Evolutionary conservation across 2,888 invertebrate species (phyloP).

Genomic region (Pollenia labialis): DNA sequence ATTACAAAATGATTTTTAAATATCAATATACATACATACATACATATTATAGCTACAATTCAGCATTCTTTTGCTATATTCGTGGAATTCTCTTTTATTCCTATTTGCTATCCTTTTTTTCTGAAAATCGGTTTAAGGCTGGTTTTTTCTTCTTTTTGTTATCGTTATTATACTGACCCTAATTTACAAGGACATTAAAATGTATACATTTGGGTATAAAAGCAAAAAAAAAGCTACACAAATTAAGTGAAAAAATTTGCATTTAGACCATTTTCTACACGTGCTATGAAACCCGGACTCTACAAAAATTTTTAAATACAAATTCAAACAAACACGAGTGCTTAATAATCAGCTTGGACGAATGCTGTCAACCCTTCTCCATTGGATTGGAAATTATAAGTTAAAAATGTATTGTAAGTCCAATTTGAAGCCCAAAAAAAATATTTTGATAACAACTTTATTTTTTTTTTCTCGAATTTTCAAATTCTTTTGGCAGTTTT

Average conservation of each 20-base stretch:
- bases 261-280: constrained; percentile 17
- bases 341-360: no score
- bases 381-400: no score
- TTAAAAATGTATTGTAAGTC: no score
- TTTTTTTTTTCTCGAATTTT: no score
- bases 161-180: constrained; percentile 58
- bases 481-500: no score
- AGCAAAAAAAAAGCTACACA: constrained; percentile 1
- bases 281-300: neutral
- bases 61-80: neutral
- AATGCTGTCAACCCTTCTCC: no score
- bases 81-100: constrained; percentile 11
- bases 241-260: constrained; percentile 31
- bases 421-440: no score
- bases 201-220: constrained; percentile 28
- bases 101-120: constrained; percentile 19
- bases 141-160: neutral
- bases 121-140: neutral
- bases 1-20: neutral
- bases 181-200: constrained; percentile 61
- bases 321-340: neutral
- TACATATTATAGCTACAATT: neutral
- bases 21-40: neutral
- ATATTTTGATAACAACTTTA: no score
- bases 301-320: constrained; percentile 10